A percentile compares a stretch with the other conserved stretches of the same genome.
phyloP scores from a whole-genome alignment of 35 echinoderm and acorn worm species.

The Ophiothrix spiculata region DNA sequence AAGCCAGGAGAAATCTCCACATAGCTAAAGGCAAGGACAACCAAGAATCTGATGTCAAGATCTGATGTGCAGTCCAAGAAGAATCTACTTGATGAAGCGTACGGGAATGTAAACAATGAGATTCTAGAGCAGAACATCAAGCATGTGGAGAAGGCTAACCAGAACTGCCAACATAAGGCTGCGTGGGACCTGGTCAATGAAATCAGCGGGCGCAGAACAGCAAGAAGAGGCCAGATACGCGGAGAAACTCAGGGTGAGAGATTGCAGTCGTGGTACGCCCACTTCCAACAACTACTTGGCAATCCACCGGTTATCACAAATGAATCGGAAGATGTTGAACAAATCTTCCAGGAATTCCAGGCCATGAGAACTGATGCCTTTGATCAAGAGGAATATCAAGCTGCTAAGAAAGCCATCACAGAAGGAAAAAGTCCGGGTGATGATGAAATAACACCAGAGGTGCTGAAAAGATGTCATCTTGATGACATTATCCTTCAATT shows the following conservation, averaged over 20 bases:
- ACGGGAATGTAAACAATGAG: background rate
- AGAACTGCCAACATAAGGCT: background rate
- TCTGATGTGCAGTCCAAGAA: background rate
- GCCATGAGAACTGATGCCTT: background rate
- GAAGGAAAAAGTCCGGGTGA: background rate
- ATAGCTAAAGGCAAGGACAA: background rate
- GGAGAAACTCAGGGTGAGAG: background rate
- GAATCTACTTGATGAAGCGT: background rate
- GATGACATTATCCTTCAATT: background rate
- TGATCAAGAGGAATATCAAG: background rate
- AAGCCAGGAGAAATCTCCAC: background rate
- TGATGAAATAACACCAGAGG: background rate
- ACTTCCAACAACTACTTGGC: background rate
- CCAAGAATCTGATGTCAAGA: background rate
- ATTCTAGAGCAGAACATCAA: background rate
- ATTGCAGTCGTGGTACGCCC: background rate
- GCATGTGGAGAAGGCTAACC: background rate
- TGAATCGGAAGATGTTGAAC: background rate
- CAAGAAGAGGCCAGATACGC: background rate
- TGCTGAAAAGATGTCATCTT: background rate
- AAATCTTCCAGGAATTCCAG: background rate
- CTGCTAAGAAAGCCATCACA: background rate
- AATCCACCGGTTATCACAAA: background rate
- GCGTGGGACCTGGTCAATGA: constrained; percentile 13
- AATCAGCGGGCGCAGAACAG: background rate